Conservation (phyloP, 1,140 invertebrate species). For the Araneus ventricosus region DNA sequence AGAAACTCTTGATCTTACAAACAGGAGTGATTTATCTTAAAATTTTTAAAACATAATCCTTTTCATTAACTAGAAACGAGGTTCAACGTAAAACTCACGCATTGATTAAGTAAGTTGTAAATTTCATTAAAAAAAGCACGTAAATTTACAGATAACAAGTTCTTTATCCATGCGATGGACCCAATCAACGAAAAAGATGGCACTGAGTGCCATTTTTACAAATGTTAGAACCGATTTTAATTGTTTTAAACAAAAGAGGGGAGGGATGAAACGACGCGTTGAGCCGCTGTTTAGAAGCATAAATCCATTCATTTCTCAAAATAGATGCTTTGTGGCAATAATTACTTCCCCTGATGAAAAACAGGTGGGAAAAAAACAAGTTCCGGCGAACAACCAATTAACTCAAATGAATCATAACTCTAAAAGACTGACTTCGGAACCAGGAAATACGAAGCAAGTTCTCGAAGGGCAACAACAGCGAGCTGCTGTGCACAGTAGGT, state of each 20-base stretch:
- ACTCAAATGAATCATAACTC: conserved; percentile 48
- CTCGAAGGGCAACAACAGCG: background rate
- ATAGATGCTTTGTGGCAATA: conserved; percentile 27
- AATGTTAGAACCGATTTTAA: background rate
- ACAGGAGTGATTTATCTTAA: too few species aligned
- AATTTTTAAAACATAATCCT: too few species aligned
- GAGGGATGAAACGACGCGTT: background rate
- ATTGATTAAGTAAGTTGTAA: too few species aligned
- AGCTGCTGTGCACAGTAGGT: background rate
- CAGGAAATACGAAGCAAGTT: conserved; percentile 42
- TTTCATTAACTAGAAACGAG: too few species aligned
- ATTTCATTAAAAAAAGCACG: too few species aligned
- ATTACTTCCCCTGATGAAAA: conserved; percentile 18
- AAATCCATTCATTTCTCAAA: conserved; percentile 37
- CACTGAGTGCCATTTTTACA: background rate
- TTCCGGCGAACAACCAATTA: conserved; percentile 39
- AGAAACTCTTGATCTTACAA: too few species aligned
- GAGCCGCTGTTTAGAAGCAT: background rate
- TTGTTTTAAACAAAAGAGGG: background rate
- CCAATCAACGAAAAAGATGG: background rate
- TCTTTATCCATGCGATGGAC: too few species aligned
- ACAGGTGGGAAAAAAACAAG: conserved; percentile 37
- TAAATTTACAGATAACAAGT: too few species aligned
- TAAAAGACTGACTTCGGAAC: conserved; percentile 27
- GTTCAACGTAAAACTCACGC: too few species aligned